These are phyloP conservation scores for Catharus bicknelli DNA, from an alignment of 2,113 vertebrate species.

Conservation along the genomic window DNA sequence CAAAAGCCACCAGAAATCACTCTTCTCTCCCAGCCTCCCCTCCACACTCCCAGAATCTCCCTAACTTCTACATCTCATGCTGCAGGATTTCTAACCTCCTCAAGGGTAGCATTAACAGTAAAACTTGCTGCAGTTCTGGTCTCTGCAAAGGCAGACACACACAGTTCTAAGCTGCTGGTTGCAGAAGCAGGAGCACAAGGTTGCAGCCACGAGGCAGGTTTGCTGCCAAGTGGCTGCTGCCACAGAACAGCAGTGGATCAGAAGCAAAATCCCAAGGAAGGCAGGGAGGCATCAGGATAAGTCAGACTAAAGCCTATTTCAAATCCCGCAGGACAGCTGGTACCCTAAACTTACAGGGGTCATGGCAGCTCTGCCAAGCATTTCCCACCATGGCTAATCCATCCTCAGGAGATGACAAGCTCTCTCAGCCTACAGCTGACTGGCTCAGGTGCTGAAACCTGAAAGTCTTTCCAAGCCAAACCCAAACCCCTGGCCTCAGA, in stretches of 20 bases:
- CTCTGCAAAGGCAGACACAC: neutral
- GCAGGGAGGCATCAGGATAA: neutral
- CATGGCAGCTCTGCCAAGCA: neutral
- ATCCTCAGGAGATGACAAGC: neutral
- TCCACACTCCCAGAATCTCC: neutral
- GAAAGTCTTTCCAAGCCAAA: neutral
- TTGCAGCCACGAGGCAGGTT: neutral
- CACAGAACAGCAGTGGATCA: slow-evolving; percentile 12
- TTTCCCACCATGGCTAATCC: neutral
- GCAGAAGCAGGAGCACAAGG: neutral
- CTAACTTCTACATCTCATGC: neutral
- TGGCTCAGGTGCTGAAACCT: neutral
- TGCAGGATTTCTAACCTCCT: neutral
- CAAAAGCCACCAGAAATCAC: neutral
- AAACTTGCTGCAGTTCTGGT: neutral
- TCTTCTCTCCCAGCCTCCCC: neutral
- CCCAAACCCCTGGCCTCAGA: neutral
- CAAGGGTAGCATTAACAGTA: neutral
- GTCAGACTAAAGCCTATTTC: neutral
- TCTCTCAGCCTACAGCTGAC: neutral
- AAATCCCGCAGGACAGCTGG: neutral
- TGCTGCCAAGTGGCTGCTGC: neutral
- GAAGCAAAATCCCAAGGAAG: slow-evolving; percentile 24
- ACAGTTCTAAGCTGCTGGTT: neutral
- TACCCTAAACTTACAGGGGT: neutral